A percentile compares a stretch with the other conserved stretches of the same genome.
phyloP scores from a whole-genome alignment of 2,797 vertebrate genomes.

The Garrulus glandarius region DNA sequence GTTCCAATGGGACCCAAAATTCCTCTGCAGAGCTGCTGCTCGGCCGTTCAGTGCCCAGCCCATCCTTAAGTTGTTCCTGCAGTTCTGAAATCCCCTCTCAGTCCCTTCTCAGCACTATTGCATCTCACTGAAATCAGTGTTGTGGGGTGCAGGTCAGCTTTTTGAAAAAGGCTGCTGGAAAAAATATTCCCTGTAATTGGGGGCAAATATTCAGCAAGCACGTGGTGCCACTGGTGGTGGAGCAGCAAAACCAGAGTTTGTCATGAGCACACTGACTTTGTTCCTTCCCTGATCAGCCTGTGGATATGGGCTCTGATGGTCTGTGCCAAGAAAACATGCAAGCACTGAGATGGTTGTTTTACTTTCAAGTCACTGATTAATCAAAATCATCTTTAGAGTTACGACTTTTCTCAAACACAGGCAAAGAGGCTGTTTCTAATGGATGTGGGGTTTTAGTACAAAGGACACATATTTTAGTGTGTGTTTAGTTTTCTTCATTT shows the following conservation, averaged over 20 bases:
- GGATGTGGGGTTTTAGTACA: neutral
- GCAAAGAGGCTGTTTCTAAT: neutral
- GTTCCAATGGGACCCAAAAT: neutral
- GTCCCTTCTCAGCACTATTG: neutral
- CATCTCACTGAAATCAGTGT: neutral
- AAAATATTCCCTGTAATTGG: neutral
- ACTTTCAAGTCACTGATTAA: neutral
- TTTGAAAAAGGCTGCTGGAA: neutral
- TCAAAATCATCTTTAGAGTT: neutral
- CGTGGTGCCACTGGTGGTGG: neutral
- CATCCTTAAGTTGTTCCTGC: neutral
- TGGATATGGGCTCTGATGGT: neutral
- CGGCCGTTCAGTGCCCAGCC: neutral
- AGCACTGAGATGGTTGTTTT: neutral
- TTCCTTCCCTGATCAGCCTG: neutral
- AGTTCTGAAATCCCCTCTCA: neutral
- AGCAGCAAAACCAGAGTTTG: neutral
- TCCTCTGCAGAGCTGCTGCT: neutral
- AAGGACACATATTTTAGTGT: neutral
- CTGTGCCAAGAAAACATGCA: neutral
- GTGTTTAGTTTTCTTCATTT: neutral
- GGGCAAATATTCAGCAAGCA: rapidly evolving
- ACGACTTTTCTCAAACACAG: neutral
- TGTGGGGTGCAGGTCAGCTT: neutral
- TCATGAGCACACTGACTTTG: neutral